These are phyloP conservation scores for Sminthurides aquaticus DNA, from an alignment of 2,888 invertebrate species.

Conservation along the genomic window DNA sequence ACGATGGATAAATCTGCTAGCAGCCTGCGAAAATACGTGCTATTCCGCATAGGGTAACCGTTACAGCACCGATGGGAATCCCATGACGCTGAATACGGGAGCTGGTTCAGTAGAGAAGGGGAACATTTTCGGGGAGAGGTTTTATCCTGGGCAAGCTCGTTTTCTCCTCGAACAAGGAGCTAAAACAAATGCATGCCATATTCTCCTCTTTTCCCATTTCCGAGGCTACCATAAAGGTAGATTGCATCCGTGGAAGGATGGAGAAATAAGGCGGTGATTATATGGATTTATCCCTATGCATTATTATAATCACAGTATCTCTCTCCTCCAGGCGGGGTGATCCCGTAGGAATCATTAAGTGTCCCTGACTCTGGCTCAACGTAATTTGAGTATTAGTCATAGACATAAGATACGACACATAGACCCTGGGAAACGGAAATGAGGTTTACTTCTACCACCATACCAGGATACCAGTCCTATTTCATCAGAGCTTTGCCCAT, in stretches of 20 bases:
- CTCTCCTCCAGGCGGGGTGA: background rate
- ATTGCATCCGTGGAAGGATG: background rate
- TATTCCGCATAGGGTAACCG: too few species aligned
- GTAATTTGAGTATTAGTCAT: constrained; percentile 4
- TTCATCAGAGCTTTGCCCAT: background rate
- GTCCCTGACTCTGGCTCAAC: constrained; percentile 1
- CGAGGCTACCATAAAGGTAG: background rate
- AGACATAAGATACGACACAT: constrained; percentile 6
- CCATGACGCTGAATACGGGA: too few species aligned
- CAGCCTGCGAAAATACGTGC: too few species aligned
- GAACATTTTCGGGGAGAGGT: too few species aligned
- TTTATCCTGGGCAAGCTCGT: too few species aligned
- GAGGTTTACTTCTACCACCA: background rate
- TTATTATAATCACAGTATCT: background rate
- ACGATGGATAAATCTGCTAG: too few species aligned
- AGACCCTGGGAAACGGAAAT: background rate
- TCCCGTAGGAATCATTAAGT: constrained; percentile 18
- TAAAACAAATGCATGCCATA: too few species aligned
- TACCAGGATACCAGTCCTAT: background rate
- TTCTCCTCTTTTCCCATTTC: background rate
- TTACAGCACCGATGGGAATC: too few species aligned
- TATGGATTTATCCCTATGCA: background rate
- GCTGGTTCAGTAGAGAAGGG: too few species aligned
- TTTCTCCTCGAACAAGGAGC: too few species aligned
- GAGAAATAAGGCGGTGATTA: constrained; percentile 1